Evolutionary conservation across 2,113 vertebrate species (phyloP), one percentile per base, ranked within the genome.

Genomic region (Neogobius melanostomus): DNA sequence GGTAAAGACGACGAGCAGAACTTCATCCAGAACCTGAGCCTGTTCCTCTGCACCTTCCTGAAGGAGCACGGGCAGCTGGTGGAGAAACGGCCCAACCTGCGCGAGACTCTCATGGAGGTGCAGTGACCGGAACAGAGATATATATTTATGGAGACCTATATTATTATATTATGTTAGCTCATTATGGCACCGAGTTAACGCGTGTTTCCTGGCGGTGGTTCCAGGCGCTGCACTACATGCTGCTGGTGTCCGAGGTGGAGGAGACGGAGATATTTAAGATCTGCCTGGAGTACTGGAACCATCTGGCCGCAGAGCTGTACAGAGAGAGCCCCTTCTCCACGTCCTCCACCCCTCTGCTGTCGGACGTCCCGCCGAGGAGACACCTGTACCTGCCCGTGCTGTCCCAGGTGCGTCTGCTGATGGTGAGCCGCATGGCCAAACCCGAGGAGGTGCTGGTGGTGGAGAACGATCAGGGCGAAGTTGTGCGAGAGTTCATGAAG

Each of bases 211-310:
- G 28, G 28, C 28, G 28, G 21, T 28, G 14, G 14, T 62, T 45
- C 46, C 85, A 98, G 97, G 96, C 97, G 36, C 95, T 98, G 77
- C 97, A 98, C 88, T 98, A 95, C 82, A 98, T 98, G 97, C 84
- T 98, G 78, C 67, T 98, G 91, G 96, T 98, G 59, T 98, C 96
- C 2, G 96, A 98, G 92, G 96, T 98, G 74, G 97, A 98, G 87
- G 97, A 98, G 93, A 98, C 96, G 0, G 97, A 98, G 92, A 98
- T 98, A 80, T 98, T 98, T 76, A 98, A 98, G 91, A 98, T 98
- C 79, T 98, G 97, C 67, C 92, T 98, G 71, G 97, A 98, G 71
- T 98, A 98, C 86, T 98, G 97, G 97, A 98, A 98, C 90, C 97
- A 98, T 72, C 89, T 98, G 84, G 95, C 96, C 53, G 95, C 97